Evolutionary conservation across 2,797 vertebrate species (phyloP), one percentile per base, ranked within the genome.

Genomic region (Danionella dracula): DNA sequence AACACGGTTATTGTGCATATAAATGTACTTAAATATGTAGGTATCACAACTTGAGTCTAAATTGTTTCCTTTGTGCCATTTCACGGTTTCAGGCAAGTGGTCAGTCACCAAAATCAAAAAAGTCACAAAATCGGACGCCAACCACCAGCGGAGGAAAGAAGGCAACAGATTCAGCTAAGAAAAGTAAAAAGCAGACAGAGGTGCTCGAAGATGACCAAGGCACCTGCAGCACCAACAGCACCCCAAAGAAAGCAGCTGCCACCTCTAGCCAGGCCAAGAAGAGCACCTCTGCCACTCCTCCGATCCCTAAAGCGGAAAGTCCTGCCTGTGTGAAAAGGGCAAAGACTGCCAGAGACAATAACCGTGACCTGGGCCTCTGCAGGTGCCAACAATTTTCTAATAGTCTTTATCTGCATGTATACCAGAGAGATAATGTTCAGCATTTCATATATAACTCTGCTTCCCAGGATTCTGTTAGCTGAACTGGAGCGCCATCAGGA

Each of bases 401-500:
- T n/a, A 27, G 3, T 3, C 23, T 3, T 27, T 27, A 23, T 5
- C 1, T 8, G 6, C 4, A 7, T 66, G 8, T 72, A 12, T 31
- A 6, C 6, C 3, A 27, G 23, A 27, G 23, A 6, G 40, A 16
- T 61, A 54, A 46, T 4, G 32, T 44, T 17, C 13, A 31, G 20
- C 6, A 60, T 8, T 58, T 70, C 16, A 56, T 60, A 38, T 32
- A 29, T 41, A 45, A 40, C 8, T 48, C 10, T 38, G 7, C 23
- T 21, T 0, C 62, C 53, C 69, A 99, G 97, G 80, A 81, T 93
- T 67, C 94, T 99, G 70, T 90, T 99, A 62, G 93, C 93, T 42
- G 96, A 99, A 82, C 82, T 99, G 89, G 97, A 99, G 86, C 91
- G 93, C 53, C 97, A 99, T 83, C 94, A 95, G 81, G 96, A 99